Evolutionary conservation across 2,888 invertebrate genomes (phyloP), one percentile per base, ranked within the genome.

Genomic region (Dione vanillae): DNA sequence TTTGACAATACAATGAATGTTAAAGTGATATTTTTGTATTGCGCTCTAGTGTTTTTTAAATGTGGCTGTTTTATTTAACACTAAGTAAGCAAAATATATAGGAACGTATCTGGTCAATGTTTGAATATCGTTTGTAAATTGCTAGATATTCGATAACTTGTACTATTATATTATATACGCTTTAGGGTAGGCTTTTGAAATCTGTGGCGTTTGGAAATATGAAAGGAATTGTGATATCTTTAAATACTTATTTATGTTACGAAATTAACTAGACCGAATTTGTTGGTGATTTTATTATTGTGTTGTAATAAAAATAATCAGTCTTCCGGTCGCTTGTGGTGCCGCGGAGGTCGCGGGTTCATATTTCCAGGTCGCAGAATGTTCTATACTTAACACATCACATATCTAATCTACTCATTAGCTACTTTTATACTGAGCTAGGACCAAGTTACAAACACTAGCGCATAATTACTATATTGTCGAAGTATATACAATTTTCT

Each of bases 371-470:
- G 82, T 75, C 80, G 75, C 79, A 80, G 81, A 75, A 73, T 35
- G 69, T 62, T 79, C 74, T 80, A 77, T 82, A 83, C 85, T 87
- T 89, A 89, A 90, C 83, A 89, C 89, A 88, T 90, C 90, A 92
- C 92, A 92, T 92, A 92, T 90, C 88, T 85, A 65, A 83, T 86
- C 88, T 90, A 90, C 86, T 90, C 88, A 87, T 88, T 91, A 82
- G 90, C 89, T 83, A 84, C 82, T 84, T 80, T 88, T 88, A 83
- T 89, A 91, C 87, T 83, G 86, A 85, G 88, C 86, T 89, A 86
- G 90, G 92, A 91, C 91, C 91, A 92, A 83, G 61, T 74, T 73
- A 67, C 62, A 58, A 72, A 76, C 72, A 79, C 64, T 72, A 69
- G 65, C 69, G 58, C 64, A 64, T 70, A 47, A 68, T 45, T 65